Percentiles rank a stretch among this genome's conserved stretches.
Conservation (phyloP, 2,113 vertebrate genomes). For the Octodon degus region DNA sequence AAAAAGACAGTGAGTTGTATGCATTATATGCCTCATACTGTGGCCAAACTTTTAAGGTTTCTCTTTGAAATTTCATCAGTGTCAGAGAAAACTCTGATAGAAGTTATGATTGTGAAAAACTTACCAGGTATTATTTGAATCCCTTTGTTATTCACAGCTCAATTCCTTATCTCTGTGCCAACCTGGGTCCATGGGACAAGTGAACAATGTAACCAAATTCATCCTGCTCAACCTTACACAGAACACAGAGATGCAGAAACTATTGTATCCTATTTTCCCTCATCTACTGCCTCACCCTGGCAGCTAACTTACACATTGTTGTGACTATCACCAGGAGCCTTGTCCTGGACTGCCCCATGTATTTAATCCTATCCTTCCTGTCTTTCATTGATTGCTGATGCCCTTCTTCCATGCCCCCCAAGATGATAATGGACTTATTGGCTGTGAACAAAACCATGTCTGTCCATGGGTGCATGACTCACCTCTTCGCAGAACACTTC, state of each 20-base stretch:
- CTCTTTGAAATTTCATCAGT: background rate
- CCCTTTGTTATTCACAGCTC: background rate
- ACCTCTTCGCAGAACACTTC: slow-evolving; percentile 70
- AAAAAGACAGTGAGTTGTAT: background rate
- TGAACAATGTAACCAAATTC: slow-evolving; percentile 55
- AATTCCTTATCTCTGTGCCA: background rate
- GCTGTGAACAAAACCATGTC: slow-evolving; percentile 44
- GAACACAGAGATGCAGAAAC: slow-evolving; percentile 19
- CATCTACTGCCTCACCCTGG: slow-evolving; percentile 45
- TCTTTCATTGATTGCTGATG: slow-evolving; percentile 51
- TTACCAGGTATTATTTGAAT: background rate
- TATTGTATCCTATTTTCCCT: background rate
- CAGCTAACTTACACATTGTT: slow-evolving; percentile 39
- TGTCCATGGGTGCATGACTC: slow-evolving; percentile 54
- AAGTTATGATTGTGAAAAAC: background rate
- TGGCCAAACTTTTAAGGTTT: background rate
- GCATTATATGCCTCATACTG: background rate
- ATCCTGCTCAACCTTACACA: slow-evolving; percentile 57
- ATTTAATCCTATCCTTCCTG: slow-evolving; percentile 65
- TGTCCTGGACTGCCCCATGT: slow-evolving; percentile 46
- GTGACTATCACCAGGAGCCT: slow-evolving; percentile 38
- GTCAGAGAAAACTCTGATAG: background rate
- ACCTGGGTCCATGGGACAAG: background rate
- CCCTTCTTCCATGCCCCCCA: slow-evolving; percentile 45
- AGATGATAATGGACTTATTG: slow-evolving; percentile 57